A percentile compares a stretch with the other conserved stretches of the same genome.
Evolutionary conservation across 2,113 vertebrate genomes (phyloP).

Genomic region (Channa argus): DNA sequence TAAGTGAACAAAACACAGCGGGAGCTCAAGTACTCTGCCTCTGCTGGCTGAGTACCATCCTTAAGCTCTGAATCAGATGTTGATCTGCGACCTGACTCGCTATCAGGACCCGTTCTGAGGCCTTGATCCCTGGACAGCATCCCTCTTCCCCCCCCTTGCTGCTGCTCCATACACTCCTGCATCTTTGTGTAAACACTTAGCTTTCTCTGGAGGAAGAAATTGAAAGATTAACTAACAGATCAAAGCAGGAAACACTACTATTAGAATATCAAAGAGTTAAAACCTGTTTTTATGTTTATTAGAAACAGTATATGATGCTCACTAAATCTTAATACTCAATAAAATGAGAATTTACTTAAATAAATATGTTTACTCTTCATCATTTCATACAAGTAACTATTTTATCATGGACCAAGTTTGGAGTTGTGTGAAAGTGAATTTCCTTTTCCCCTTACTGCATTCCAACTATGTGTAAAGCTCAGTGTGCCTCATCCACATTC

Average conservation of each 20-base stretch:
- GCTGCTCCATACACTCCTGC: constrained; percentile 92
- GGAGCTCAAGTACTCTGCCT: constrained; percentile 97
- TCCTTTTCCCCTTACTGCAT: constrained; percentile 48
- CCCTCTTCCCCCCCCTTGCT: constrained; percentile 64
- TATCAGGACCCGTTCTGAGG: constrained; percentile 59
- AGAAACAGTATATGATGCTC: neutral
- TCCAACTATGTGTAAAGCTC: constrained; percentile 63
- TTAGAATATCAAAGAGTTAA: neutral
- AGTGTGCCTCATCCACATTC: constrained; percentile 65
- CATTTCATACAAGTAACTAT: neutral
- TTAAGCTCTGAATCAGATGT: constrained; percentile 70
- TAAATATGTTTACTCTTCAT: neutral
- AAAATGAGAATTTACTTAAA: neutral
- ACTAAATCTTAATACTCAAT: neutral
- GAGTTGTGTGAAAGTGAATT: constrained; percentile 43
- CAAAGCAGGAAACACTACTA: neutral
- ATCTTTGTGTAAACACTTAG: constrained; percentile 93
- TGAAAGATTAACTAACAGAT: neutral
- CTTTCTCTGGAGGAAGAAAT: constrained; percentile 82
- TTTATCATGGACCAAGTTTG: neutral
- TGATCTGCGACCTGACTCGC: constrained; percentile 73
- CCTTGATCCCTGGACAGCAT: constrained; percentile 67
- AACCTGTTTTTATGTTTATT: too few species aligned
- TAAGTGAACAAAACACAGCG: constrained; percentile 98
- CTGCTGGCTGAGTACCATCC: constrained; percentile 91